Evolutionary conservation across 2,113 vertebrate species (phyloP), one percentile per base, ranked within the genome.

Genomic region (Melanostigma gelatinosum): DNA sequence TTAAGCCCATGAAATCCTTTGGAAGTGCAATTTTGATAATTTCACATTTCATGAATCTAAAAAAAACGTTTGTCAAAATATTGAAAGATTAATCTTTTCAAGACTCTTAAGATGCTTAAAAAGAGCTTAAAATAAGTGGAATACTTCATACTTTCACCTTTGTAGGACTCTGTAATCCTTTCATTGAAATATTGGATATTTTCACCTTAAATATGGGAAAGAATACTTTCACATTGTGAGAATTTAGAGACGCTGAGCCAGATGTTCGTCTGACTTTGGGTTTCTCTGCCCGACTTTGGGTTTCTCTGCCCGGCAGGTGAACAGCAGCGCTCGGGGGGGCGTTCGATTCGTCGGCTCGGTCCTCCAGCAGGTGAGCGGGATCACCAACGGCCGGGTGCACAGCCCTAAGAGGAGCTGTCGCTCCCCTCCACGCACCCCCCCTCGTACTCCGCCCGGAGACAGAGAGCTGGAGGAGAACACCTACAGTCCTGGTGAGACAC

Each of bases 341-440:
- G 96, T 96, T 94, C 95, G 94, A 58, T 99, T 99, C 79, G 94
- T 99, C 44, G 97, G 97, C 58, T 97, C 98, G 13, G 76, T 99
- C 74, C 95, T 94, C 0, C 97, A 98, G 74, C 95, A 96, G 90
- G 89, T 93, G 87, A 89, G 92, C 11, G 90, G 94, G 68, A 32
- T 87, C 75, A 85, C 86, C 50, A 92, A 93, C 2, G 88, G 92
- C 18, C 75, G 89, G 16, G 42, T 92, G n/a, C 83, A 93, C 63
- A 95, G 94, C 66, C 93, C 94, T 0, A 94, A 93, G 72, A 90
- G 90, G 44, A 79, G 91, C 83, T 93, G 86, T 32, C 92, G 91
- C 22, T 95, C 94, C 0, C 94, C 93, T 0, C 91, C 94, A 0
- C 82, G 61, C 27, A 89, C 85, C 24, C 94, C 94, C 4, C 92